A percentile compares a stretch with the other conserved stretches of the same genome.
Conservation (phyloP, 2,113 vertebrate species). For the Pogona vitticeps region DNA sequence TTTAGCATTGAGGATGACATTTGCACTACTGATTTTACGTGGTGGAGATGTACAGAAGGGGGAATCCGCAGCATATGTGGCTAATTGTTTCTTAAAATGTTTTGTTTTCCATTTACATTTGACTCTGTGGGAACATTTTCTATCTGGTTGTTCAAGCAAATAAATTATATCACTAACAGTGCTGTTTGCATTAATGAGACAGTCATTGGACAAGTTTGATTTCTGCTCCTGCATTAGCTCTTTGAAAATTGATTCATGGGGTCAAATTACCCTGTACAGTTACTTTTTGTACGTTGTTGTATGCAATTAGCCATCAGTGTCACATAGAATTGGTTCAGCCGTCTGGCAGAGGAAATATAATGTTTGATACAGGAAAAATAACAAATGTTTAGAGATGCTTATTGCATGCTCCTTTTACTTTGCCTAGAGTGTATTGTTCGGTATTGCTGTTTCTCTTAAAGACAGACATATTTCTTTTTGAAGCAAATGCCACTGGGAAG, state of each 20-base stretch:
- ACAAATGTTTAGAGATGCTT: neutral
- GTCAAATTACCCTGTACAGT: slow-evolving; percentile 1
- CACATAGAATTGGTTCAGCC: neutral
- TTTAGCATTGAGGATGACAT: slow-evolving; percentile 2
- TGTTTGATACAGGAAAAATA: neutral
- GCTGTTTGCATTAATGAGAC: slow-evolving; percentile 26
- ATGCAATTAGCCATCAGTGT: neutral
- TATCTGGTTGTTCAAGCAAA: slow-evolving; percentile 5
- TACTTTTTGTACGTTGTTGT: neutral
- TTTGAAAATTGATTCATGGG: slow-evolving; percentile 16
- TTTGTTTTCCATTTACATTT: slow-evolving; percentile 11
- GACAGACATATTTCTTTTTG: neutral
- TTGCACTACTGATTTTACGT: neutral
- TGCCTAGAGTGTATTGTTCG: neutral
- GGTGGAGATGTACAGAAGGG: neutral
- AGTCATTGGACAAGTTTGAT: slow-evolving; percentile 5
- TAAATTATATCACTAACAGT: slow-evolving; percentile 1
- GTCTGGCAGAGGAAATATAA: neutral
- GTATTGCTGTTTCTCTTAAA: neutral
- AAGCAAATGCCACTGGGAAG: neutral
- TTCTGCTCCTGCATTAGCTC: neutral
- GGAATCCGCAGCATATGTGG: neutral
- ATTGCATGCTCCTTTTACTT: neutral
- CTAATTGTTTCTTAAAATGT: slow-evolving; percentile 17
- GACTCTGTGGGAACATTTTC: neutral